Base-by-base conservation (phyloP, 1,140 invertebrate species). In the Ceratina japonica region DNA sequence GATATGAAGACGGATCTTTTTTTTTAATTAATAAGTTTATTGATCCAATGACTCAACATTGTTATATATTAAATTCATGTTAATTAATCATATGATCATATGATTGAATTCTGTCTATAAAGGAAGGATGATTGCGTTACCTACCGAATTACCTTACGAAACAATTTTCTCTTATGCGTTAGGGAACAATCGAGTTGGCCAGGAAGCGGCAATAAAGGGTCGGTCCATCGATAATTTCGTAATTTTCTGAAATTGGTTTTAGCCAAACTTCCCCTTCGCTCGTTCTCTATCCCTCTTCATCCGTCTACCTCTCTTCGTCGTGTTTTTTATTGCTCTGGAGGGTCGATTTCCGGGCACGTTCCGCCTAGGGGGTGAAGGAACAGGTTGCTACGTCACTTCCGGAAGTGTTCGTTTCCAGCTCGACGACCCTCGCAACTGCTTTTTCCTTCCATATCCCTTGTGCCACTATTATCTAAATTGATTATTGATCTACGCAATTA, bases 321-420 rank as follows among this genome's bases (percentile, higher is more conserved):
- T 16, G 49, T 59, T 75, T 71, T 66, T 49, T 31, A 59, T 59
- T 78, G 64, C 58, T 49, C 37, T 49, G 37, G 37, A 81, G 69
- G 84, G 79, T 76, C 75, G 76, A 81, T 84, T 87, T 88, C 84
- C 82, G 81, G 82, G 5, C 63, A 71, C 61, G 65, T 73, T 71
- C 80, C 61, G 75, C 52, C 74, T 72, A 81, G 84, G 84, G 84
- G 82, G 77, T 81, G 66, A 58, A 64, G 24, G 37, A 44, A 44
- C 58, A 73, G 44, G 62, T 58, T 81, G 79, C 87, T 86, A 82
- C 86, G 87, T 90, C 89, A 90, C 78, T 89, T 90, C 89, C 88
- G 86, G 63, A 80, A 68, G 49, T 62, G 22, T 63, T 73, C 22
- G 37, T 83, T 74, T 79, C 58, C 63, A 51, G 51, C 56, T 83